phyloP scores from a whole-genome alignment of 1,140 invertebrate genomes.

The Drosophila suzukii region DNA sequence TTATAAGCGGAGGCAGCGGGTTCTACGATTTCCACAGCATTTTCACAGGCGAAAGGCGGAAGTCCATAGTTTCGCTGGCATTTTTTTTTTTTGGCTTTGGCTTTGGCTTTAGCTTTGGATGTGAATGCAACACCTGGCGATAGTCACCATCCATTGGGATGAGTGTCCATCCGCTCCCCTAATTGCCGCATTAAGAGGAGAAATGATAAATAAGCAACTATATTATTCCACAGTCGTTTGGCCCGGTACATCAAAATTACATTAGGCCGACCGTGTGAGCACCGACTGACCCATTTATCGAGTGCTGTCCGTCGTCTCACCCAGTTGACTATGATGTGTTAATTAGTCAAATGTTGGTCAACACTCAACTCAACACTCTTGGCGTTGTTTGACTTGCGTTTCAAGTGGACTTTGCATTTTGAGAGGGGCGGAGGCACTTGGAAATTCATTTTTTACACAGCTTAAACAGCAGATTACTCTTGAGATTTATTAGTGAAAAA shows the following conservation, averaged over 20 bases:
- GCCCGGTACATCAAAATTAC: slow-evolving; percentile 67
- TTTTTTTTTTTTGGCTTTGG: slow-evolving; percentile 29
- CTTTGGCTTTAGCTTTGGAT: neutral
- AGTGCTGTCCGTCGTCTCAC: slow-evolving; percentile 23
- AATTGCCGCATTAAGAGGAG: slow-evolving; percentile 11
- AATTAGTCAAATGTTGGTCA: slow-evolving; percentile 69
- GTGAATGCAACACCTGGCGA: slow-evolving; percentile 26
- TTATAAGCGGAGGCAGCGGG: slow-evolving; percentile 51
- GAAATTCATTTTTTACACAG: neutral
- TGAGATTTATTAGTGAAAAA: neutral
- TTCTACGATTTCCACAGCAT: slow-evolving; percentile 6
- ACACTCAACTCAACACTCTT: slow-evolving; percentile 14
- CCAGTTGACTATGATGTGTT: slow-evolving; percentile 62
- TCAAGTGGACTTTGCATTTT: slow-evolving; percentile 11
- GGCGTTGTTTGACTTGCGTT: slow-evolving; percentile 26
- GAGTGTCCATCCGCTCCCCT: slow-evolving; percentile 22
- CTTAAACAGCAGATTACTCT: neutral
- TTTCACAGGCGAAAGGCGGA: slow-evolving; percentile 37
- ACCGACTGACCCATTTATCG: slow-evolving; percentile 53
- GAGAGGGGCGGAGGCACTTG: slow-evolving; percentile 3
- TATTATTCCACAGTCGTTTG: slow-evolving; percentile 8
- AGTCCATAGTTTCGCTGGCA: neutral
- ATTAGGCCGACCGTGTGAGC: slow-evolving; percentile 51
- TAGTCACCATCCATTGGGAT: slow-evolving; percentile 41
- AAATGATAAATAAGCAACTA: slow-evolving; percentile 1